Evolutionary conservation across 1,140 invertebrate species (phyloP), one percentile per base, ranked within the genome.

Genomic region (Antheraea mylitta): DNA sequence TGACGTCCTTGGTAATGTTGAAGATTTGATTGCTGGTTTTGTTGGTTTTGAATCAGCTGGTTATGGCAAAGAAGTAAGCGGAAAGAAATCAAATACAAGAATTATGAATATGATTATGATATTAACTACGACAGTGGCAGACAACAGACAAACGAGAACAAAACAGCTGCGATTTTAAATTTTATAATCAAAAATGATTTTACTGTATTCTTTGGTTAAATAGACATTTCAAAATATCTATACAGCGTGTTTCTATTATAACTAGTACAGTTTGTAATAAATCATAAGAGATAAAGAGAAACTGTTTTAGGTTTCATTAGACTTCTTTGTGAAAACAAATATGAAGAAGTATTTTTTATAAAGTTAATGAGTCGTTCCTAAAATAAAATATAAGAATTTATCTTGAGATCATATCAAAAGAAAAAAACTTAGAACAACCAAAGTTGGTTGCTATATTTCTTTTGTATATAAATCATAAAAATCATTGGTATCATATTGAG

Each of bases 11-110:
- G 97, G 97, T 90, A 98, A 95, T 82, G 97, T 98, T 78, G 97
- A 98, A 85, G 97, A 97, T 94, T 98, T 98, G 93, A 98, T 98
- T 89, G 97, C 97, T 90, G 97, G 97, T 95, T 98, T 98, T 85
- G 97, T 95, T 86, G 97, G 97, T 94, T 98, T 98, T 93, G 96
- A 96, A 93, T 98, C 96, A 94, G 96, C 97, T 97, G 93, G 89
- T 92, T 92, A 89, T 90, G 83, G 85, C 87, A 91, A 90, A 90
- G 88, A 92, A 92, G 88, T 84, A 92, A 92, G 90, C 88, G 86
- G 87, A 89, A 90, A 90, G 88, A 90, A 90, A 91, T 87, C 86
- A 89, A 88, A 90, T 87, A 86, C 80, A 90, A 90, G 83, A 90
- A 89, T 91, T 88, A 90, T 91, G 89, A 86, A 79, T 79, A 89